Base-by-base conservation (phyloP, 1,140 invertebrate genomes). In the Sitobion miscanthi region DNA sequence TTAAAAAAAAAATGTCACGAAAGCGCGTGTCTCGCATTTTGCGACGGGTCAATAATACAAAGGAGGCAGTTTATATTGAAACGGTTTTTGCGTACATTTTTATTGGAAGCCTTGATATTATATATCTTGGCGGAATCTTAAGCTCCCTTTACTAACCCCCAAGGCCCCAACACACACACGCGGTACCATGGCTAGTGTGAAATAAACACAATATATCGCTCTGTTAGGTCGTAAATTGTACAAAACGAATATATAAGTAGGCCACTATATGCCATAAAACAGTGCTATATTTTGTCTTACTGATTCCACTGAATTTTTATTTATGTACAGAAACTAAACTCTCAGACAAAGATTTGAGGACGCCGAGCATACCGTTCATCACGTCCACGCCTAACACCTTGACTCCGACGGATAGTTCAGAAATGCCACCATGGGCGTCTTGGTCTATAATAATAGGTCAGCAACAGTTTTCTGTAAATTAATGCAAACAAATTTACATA, bases 381-480 rank as follows among this genome's bases (percentile, higher is more conserved):
- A 83, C 90, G 90, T 85, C 91, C 6, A 93, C 91, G 49, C 82
- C 77, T 7, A 93, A 93, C 77, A 93, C 69, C 2, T 23, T 93
- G 35, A 86, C 82, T 54, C 91, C 91, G 23, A 83, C 91, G 49
- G 77, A 93, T 30, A 93, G 77, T 42, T 93, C 91, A 6, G 91
- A 93, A 93, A 86, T 93, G 91, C 91, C 91, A 1, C 91, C 91
- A 54, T 93, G 91, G 91, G 91, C 91, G 0, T 93, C 91, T 25
- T 93, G 91, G 91, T 85, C 91, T 17, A 93, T 93, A 93, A 93
- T 93, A 42, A 93, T 93, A 93, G 91, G 91, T 93, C 49, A 30
- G 82, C 52, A 52, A 49, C 23, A 42, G 21, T 25, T 62, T 57
- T 35, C 52, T 57, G 9, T 57, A 54, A 42, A 54, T 54, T n/a